Evolutionary conservation across 1,140 invertebrate species (phyloP).

Genomic region (Drosophila nigromelanica): DNA sequence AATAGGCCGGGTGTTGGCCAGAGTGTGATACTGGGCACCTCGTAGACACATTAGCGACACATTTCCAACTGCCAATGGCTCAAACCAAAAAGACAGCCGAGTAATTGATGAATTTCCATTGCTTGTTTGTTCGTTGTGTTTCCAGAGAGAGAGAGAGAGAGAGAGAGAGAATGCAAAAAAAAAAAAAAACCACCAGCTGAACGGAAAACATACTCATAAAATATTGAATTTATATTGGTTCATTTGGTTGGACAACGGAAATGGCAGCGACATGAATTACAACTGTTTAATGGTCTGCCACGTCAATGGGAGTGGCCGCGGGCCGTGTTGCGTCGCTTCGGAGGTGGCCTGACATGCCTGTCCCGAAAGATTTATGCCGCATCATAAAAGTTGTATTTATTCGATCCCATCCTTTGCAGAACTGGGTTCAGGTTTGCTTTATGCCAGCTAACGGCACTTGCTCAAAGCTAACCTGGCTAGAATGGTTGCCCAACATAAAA

Average conservation of each 20-base stretch:
- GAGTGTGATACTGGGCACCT: conserved; percentile 28
- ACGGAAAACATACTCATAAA: conserved; percentile 51
- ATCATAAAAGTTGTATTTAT: conserved; percentile 49
- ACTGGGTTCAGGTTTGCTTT: conserved; percentile 26
- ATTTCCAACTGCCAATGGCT: conserved; percentile 28
- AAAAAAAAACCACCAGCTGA: conserved; percentile 6
- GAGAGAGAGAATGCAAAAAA: conserved; percentile 5
- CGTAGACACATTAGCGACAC: conserved; percentile 43
- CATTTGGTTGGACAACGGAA: conserved; percentile 60
- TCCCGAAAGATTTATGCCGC: conserved; percentile 47
- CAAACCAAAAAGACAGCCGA: conserved; percentile 20
- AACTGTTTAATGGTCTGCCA: conserved; percentile 46
- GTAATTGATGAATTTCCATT: conserved; percentile 55
- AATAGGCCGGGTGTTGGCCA: conserved; percentile 4
- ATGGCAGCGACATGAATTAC: conserved; percentile 62
- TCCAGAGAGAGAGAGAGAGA: not conserved
- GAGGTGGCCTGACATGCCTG: conserved; percentile 32
- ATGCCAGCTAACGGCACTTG: conserved; percentile 25
- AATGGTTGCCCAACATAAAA: not conserved
- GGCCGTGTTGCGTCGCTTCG: conserved; percentile 7
- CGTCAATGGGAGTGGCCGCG: conserved; percentile 26
- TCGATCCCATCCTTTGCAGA: conserved; percentile 26
- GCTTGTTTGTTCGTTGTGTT: conserved; percentile 24
- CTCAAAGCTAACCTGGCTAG: not conserved
- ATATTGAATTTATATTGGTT: conserved; percentile 69